Base-by-base conservation (phyloP, 2,797 vertebrate species). In the Tamandua tetradactyla region DNA sequence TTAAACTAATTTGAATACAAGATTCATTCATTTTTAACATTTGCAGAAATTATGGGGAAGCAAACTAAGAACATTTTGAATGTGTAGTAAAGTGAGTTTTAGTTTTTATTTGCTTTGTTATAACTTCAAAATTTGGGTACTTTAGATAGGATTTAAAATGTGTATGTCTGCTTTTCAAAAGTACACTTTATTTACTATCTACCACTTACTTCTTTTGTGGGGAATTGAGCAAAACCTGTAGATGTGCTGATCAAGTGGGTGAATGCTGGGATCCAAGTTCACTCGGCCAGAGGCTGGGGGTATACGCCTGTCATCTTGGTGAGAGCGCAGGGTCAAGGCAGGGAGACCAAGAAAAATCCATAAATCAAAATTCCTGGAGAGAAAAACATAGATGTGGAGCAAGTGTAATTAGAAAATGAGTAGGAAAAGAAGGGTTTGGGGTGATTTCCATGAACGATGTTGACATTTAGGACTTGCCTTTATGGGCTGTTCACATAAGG, bases 1-100 rank as follows among this genome's bases (percentile, higher is more conserved):
- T 81, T 91, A 93, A 95, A 79, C 87, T 94, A 94, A 95, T 96
- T 52, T 92, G 52, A 81, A 94, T 84, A 85, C 61, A 89, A 88
- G 72, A 94, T 62, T 85, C 5, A 69, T 82, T 94, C 15, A 66
- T 96, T 97, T 20, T 69, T 89, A 95, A 95, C 87, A 71, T 90
- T 92, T 95, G 7, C 68, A 88, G 80, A 97, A 97, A 93, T n/a
- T 35, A 35, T 59, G 40, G 72, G 72, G 40, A 66, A 44, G 93
- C 57, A 89, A 62, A 64, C 55, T 78, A 94, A 68, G 90, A 94
- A n/a, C 30, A 64, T 96, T 96, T 96, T 94, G 47, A 52, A 90
- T 86, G 17, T 90, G 6, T 96, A 52, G 68, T 87, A 80, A 92
- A 93, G 32, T 62, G 7, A 95, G 52, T 17, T 95, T 87, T 80